Conservation (phyloP, 2,797 vertebrate genomes). For the Adelosebastes latens region DNA sequence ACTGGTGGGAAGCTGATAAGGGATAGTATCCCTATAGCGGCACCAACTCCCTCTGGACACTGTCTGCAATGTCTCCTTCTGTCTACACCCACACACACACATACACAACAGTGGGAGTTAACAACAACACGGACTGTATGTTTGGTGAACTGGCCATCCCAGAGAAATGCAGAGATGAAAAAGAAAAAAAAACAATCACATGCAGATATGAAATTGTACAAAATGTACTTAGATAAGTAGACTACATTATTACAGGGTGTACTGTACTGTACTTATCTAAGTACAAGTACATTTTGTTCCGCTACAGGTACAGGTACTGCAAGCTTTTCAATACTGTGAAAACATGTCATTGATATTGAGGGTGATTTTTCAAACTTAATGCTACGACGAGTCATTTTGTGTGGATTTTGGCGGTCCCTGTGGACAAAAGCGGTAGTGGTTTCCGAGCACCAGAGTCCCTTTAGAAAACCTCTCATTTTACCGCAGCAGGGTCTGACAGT, state of each 20-base stretch:
- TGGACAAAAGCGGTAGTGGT: not conserved
- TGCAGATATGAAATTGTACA: too few species aligned
- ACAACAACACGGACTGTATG: not conserved
- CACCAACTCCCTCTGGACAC: not conserved
- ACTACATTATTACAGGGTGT: not conserved
- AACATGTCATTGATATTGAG: not conserved
- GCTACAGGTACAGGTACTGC: not conserved
- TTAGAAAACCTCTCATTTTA: not conserved
- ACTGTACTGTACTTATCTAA: too few species aligned
- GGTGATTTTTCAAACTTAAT: not conserved
- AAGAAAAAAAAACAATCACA: not conserved
- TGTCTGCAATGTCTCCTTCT: conserved; percentile 10
- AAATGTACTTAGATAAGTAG: not conserved
- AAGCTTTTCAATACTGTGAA: not conserved
- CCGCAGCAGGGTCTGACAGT: not conserved
- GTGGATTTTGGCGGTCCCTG: too few species aligned
- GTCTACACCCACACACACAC: conserved; percentile 16
- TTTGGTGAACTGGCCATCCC: not conserved
- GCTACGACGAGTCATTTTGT: not conserved
- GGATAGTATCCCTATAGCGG: not conserved
- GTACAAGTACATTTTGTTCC: too few species aligned
- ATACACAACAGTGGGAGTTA: not conserved
- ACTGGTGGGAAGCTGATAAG: conserved; percentile 4
- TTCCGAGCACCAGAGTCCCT: not conserved
- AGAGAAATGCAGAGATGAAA: not conserved